Conservation (phyloP, 2,113 vertebrate genomes). For the Monarcha castaneiventris region DNA sequence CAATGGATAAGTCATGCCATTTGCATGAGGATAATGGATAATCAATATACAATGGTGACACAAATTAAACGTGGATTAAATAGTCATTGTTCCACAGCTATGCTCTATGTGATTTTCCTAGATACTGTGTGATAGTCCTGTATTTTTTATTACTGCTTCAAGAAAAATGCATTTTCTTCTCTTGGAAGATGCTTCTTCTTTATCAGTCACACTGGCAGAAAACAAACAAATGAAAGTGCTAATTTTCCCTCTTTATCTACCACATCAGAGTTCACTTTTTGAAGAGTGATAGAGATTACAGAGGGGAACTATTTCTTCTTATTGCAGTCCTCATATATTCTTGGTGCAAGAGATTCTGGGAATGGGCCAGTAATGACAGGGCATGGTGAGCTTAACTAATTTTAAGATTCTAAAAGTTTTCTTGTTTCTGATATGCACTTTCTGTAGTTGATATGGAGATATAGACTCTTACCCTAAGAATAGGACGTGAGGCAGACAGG, state of each 20-base stretch:
- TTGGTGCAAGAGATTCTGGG: neutral
- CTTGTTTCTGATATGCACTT: neutral
- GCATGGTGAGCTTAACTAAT: neutral
- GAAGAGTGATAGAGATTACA: neutral
- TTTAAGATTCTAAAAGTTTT: neutral
- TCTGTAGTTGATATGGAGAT: neutral
- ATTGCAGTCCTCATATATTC: neutral
- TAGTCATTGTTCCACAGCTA: constrained; percentile 41
- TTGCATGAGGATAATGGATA: constrained; percentile 65
- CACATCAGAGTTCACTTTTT: neutral
- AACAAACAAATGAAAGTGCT: constrained; percentile 2
- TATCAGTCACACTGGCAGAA: neutral
- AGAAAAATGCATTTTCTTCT: constrained; percentile 2
- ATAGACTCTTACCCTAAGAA: neutral
- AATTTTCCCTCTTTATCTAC: neutral
- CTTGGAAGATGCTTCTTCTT: neutral
- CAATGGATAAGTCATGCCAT: constrained; percentile 56
- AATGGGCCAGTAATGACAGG: neutral
- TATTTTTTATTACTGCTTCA: neutral
- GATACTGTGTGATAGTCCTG: neutral
- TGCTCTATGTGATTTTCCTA: constrained; percentile 11
- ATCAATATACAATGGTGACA: constrained; percentile 56
- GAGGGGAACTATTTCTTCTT: neutral
- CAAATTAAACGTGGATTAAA: constrained; percentile 62
- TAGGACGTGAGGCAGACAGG: neutral